Base-by-base conservation (phyloP, 2,113 vertebrate genomes). In the Podarcis raffonei region DNA sequence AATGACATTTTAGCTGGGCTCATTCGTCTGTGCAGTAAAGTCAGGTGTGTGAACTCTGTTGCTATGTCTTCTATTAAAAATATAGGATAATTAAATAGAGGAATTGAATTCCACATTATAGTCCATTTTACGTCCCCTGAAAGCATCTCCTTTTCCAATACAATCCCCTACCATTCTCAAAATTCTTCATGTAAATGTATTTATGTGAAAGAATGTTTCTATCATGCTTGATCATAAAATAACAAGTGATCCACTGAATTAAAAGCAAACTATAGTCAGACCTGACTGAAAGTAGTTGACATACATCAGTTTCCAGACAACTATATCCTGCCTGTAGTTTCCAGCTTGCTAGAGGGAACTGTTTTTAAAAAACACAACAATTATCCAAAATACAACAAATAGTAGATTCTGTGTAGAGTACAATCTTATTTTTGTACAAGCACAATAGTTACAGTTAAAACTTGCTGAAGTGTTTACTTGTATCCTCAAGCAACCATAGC, bases 1-100 rank as follows among this genome's bases (percentile, higher is more conserved):
- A 94, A 90, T 95, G 89, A 22, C 88, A 91, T 89, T 89, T 89
- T 87, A 90, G 0, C 7, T 7, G 69, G 62, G 7, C 6, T 93
- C n/a, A 89, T 65, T 90, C 35, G 0, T 84, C 57, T 89, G 69
- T 83, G 84, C 22, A 92, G 69, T 59, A 53, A 89, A 71, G 5
- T 15, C 35, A 87, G n/a, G 25, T 88, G 81, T 30, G 37, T 1
- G n/a, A 84, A 1, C 3, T 75, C 76, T 86, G 1, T 78, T 89
- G 8, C 3, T 87, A 22, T 39, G 0, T 84, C 78, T 92, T 88
- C 23, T 3, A 48, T 48, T 86, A 92, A 91, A 83, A 42, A 69
- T 11, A 4, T 15, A 62, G 22, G 1, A 0, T 0, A 76, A 11
- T 2, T 85, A 68, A 83, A 57, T 89, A 66, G 11, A 89, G 59